Conservation (phyloP, 2,797 vertebrate genomes). For the Rhincodon typus region DNA sequence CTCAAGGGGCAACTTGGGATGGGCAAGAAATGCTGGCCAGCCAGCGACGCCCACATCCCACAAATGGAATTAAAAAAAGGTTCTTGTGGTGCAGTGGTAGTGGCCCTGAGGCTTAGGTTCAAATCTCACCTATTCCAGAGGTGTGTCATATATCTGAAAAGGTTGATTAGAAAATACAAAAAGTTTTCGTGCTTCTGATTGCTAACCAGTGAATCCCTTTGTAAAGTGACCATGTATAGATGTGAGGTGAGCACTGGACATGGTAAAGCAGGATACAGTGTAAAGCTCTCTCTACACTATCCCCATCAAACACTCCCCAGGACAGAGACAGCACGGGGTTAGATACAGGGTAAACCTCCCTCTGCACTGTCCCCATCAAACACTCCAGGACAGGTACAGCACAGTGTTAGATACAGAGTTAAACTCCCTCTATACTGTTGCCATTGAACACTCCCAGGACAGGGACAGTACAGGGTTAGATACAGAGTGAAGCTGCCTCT, state of each 20-base stretch:
- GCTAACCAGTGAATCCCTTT: not conserved
- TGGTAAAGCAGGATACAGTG: not conserved
- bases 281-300: not conserved
- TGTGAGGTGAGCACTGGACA: not conserved
- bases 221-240: not conserved
- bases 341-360: not conserved
- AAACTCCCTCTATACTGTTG: not conserved
- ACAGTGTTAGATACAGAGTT: not conserved
- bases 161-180: too few relatives aligned
- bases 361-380: not conserved
- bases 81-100: too few relatives aligned
- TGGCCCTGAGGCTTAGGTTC: too few relatives aligned
- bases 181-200: not conserved
- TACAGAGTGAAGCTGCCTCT: not conserved
- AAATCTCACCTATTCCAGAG: too few relatives aligned
- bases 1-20: too few relatives aligned
- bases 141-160: too few relatives aligned
- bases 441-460: not conserved
- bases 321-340: not conserved
- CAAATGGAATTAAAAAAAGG: too few relatives aligned
- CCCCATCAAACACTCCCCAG: too few relatives aligned
- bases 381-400: not conserved
- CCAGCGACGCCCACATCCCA: too few relatives aligned
- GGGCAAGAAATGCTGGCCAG: too few relatives aligned
- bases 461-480: not conserved